phyloP scores from a whole-genome alignment of 2,113 vertebrate species.

The Platanista minor region DNA sequence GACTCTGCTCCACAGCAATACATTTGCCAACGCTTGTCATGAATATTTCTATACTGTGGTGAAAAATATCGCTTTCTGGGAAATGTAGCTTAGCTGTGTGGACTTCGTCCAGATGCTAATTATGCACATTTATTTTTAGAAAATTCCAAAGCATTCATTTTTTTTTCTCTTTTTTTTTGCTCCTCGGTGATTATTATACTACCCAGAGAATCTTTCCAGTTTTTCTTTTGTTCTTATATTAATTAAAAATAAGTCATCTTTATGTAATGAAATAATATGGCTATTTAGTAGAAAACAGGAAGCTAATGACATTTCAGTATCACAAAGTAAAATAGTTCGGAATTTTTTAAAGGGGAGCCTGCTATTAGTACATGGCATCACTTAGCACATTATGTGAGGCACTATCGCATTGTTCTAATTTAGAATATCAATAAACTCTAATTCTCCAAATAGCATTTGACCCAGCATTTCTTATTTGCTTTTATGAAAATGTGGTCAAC shows the following conservation, averaged over 20 bases:
- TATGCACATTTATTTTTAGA: conserved; percentile 66
- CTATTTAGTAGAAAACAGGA: background rate
- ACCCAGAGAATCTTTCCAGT: background rate
- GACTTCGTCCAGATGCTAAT: conserved; percentile 57
- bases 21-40: background rate
- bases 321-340: background rate
- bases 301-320: background rate
- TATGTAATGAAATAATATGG: conserved; percentile 6
- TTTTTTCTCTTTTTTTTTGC: background rate
- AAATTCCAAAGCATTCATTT: conserved; percentile 28
- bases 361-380: background rate
- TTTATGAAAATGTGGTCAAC: conserved; percentile 64
- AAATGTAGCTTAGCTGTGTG: conserved; percentile 25
- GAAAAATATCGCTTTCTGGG: conserved; percentile 44
- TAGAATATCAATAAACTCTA: conserved; percentile 26
- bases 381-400: background rate
- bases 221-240: conserved; percentile 50
- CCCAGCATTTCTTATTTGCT: conserved; percentile 45
- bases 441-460: conserved; percentile 57
- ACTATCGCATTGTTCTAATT: conserved; percentile 47
- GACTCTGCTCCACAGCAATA: background rate
- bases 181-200: background rate
- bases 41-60: conserved; percentile 13
- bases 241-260: conserved; percentile 46
- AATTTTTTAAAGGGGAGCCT: background rate